phyloP scores from a whole-genome alignment of 30 jellyfish, hydroid and myxozoan species.

The Aurelia aurita complex sp. Pacific region DNA sequence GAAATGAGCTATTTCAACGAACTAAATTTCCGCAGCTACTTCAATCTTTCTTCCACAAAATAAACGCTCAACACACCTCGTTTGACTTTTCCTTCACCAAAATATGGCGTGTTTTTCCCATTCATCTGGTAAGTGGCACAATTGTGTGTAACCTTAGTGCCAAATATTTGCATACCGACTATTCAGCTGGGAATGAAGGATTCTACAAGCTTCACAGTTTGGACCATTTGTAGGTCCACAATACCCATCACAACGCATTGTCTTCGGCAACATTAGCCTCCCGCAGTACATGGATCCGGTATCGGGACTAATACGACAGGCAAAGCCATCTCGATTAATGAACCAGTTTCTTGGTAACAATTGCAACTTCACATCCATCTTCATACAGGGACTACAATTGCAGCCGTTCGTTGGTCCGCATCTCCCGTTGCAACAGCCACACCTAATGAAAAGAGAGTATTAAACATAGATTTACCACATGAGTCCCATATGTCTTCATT shows the following conservation, averaged over 20 bases:
- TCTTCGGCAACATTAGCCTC: constrained; percentile 33
- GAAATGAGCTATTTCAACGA: no score
- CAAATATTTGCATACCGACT: constrained; percentile 11
- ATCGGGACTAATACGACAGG: constrained; percentile 44
- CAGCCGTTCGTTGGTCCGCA: constrained; percentile 98
- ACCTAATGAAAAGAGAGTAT: constrained; percentile 3
- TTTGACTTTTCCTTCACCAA: no score
- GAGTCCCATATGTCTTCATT: no score
- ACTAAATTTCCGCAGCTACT: no score
- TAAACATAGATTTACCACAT: background rate
- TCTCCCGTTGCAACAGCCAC: constrained; percentile 81
- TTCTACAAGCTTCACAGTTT: constrained; percentile 74
- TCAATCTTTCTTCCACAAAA: no score
- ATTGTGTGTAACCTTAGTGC: background rate
- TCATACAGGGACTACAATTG: constrained; percentile 87
- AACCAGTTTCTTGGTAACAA: constrained; percentile 69
- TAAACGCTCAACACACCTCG: no score
- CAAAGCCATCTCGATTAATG: constrained; percentile 71
- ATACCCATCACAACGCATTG: constrained; percentile 72
- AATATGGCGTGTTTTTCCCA: no score
- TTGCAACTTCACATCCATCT: constrained; percentile 58
- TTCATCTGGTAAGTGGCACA: no score
- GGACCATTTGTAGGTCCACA: constrained; percentile 97
- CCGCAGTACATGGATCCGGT: constrained; percentile 80
- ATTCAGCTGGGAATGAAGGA: constrained; percentile 14